Percentiles rank a stretch among this genome's conserved stretches.
phyloP scores from a whole-genome alignment of 2,113 vertebrate genomes.

The Micronycteris hirsuta region DNA sequence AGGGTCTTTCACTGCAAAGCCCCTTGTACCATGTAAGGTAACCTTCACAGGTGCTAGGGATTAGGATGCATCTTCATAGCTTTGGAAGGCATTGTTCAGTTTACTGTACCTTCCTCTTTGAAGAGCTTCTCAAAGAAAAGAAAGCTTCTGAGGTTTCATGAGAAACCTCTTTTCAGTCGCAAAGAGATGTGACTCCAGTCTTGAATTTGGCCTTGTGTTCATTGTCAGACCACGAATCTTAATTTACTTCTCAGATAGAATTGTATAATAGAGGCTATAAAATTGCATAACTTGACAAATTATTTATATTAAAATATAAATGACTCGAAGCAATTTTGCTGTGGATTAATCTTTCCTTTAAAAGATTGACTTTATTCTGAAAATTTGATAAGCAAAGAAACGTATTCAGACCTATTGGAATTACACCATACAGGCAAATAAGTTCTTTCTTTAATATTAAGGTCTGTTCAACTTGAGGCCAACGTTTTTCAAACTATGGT shows the following conservation, averaged over 20 bases:
- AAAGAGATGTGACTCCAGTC: neutral
- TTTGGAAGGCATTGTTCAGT: neutral
- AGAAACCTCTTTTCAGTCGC: too few species aligned
- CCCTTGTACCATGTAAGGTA: neutral
- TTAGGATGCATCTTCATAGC: neutral
- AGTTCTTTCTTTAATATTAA: neutral
- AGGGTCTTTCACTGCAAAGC: neutral
- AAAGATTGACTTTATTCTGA: neutral
- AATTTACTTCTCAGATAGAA: neutral
- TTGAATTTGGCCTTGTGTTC: neutral
- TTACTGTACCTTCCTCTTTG: neutral
- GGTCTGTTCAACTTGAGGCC: neutral
- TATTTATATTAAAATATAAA: conserved; percentile 28
- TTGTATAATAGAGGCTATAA: neutral
- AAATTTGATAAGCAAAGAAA: neutral
- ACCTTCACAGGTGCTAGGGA: neutral
- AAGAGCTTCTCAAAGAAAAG: neutral
- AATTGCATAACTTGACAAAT: neutral
- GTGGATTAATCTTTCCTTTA: neutral
- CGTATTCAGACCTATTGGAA: neutral
- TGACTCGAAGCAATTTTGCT: neutral
- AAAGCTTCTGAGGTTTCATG: neutral
- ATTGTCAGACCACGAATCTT: neutral
- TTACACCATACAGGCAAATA: neutral
- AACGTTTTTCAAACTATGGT: neutral